Conservation (phyloP, 2,113 vertebrate genomes). For the Pavo muticus region DNA sequence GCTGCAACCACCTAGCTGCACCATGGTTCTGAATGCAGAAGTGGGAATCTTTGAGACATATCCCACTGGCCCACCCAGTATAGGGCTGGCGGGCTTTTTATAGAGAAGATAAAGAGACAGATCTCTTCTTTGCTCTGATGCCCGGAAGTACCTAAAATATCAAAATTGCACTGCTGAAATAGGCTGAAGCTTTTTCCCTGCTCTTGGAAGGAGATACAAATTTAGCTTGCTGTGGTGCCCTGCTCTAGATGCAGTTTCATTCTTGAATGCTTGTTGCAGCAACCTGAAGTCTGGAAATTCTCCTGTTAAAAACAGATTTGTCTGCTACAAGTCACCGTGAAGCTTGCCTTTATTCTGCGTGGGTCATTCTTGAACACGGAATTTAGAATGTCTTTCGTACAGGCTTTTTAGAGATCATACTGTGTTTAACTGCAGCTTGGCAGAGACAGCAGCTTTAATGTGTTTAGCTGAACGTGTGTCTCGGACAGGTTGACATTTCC, state of each 20-base stretch:
- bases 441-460: not conserved
- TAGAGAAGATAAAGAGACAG: not conserved
- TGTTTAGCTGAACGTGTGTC: not conserved
- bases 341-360: not conserved
- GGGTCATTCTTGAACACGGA: not conserved
- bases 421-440: slow-evolving; percentile 9
- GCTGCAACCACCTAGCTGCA: not conserved
- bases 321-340: not conserved
- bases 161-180: not conserved
- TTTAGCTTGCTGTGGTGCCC: not conserved
- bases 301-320: not conserved
- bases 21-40: not conserved
- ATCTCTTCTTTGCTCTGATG: not conserved
- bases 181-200: not conserved
- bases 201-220: not conserved
- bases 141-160: not conserved
- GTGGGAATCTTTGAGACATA: not conserved
- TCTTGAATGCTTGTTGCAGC: not conserved
- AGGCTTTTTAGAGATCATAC: not conserved
- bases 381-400: not conserved
- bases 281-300: not conserved
- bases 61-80: not conserved
- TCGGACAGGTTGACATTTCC: not conserved
- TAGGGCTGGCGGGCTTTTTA: not conserved
- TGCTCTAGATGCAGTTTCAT: not conserved